Base-by-base conservation (phyloP, 2,113 vertebrate genomes). In the Phocoena phocoena region DNA sequence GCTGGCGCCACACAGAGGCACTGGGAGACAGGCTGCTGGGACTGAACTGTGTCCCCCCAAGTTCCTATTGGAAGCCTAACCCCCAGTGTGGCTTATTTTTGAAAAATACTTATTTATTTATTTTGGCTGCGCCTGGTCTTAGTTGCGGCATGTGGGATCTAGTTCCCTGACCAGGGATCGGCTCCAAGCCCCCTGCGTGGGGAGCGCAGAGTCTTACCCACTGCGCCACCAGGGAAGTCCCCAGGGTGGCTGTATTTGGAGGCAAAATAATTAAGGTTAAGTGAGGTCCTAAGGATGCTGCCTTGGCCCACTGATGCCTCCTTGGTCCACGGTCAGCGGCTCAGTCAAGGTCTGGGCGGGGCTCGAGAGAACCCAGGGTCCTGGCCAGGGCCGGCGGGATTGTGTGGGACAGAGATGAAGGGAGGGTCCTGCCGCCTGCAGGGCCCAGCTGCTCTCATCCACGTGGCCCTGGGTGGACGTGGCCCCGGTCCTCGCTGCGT, bases 261-360 rank as follows among this genome's bases (percentile, higher is more conserved):
- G 44, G 41, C 4, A 53, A 58, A n/a, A 47, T 55, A 41, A 70
- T 60, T 25, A 38, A 13, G 60, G 38, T 67, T 55, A n/a, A 41
- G 21, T 23, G 31, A 76, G 12, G 36, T 33, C 20, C 13, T 21
- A 15, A 14, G 26, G 47, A 36, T 21, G 5, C 15, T 36, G 28
- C n/a, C 38, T 81, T 18, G 0, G 36, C 38, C 47, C 60, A 1
- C 2, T 15, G 47, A 36, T 21, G 5, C 15, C 26, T 15, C n/a
- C 38, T 81, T 25, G 0, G 36, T 58, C 8, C 13, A 9, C 6
- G 8, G 13, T 17, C 31, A 5, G 33, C 2, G 2, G 26, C 28
- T 82, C 14, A 1, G 50, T 23, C 8, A 5, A 55, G 76, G 50
- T 33, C 33, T 26, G 0, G 0, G 50, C n/a, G 76, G 77, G 21